Evolutionary conservation across 2,888 invertebrate species (phyloP).

Genomic region (Drosophila tripunctata): DNA sequence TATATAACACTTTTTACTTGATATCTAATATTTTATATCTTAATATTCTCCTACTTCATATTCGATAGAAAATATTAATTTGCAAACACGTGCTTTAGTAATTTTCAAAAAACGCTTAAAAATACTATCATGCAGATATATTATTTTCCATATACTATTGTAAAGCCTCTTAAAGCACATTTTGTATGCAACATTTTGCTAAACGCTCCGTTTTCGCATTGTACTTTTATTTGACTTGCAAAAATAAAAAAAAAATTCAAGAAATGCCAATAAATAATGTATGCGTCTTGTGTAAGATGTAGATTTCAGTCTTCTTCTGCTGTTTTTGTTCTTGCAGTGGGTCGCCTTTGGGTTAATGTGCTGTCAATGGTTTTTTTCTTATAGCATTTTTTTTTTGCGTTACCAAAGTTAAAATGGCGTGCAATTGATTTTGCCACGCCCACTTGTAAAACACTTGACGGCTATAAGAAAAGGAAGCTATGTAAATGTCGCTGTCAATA

Average conservation of each 20-base stretch:
- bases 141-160: no score
- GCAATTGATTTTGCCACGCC: conserved; percentile 74
- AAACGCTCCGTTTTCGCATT: neutral
- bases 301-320: conserved; percentile 60
- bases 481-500: conserved; percentile 74
- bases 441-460: conserved; percentile 34
- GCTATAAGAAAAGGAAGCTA: conserved; percentile 32
- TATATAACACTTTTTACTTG: no score
- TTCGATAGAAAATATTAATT: no score
- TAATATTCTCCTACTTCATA: no score
- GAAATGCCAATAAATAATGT: conserved; percentile 74
- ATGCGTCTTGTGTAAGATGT: conserved; percentile 63
- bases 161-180: conserved; percentile 2
- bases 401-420: conserved; percentile 53
- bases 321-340: conserved; percentile 5
- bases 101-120: no score
- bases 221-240: conserved; percentile 16
- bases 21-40: no score
- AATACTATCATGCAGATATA: no score
- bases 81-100: no score
- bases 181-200: neutral
- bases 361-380: conserved; percentile 52
- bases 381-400: neutral
- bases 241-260: neutral
- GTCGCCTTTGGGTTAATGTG: conserved; percentile 61